phyloP scores from a whole-genome alignment of 2,113 vertebrate species.

The Penelope pileata region DNA sequence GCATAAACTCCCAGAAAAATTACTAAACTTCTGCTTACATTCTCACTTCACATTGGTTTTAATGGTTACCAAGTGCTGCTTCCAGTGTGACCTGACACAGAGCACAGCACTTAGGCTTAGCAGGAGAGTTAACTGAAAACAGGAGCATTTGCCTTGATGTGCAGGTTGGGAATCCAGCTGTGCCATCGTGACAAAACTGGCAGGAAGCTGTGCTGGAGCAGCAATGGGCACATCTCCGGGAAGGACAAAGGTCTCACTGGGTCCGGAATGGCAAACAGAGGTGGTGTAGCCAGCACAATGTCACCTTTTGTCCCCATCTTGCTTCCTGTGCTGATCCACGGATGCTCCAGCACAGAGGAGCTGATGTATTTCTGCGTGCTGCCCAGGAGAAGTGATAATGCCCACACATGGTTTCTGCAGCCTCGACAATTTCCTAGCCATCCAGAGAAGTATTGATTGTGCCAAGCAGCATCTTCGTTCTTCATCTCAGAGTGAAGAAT shows the following conservation, averaged over 20 bases:
- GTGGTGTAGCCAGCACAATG: not conserved
- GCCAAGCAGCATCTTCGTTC: not conserved
- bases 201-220: not conserved
- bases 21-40: not conserved
- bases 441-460: not conserved
- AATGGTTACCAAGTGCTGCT: not conserved
- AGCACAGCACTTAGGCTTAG: too few relatives aligned
- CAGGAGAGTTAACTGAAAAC: not conserved
- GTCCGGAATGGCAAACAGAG: not conserved
- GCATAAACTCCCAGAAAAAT: not conserved
- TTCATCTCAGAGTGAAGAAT: slow-evolving; percentile 41
- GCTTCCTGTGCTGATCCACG: not conserved
- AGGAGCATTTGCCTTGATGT: not conserved
- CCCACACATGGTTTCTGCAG: not conserved
- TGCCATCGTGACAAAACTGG: too few relatives aligned
- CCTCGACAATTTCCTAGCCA: not conserved
- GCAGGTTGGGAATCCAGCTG: not conserved
- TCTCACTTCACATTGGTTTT: not conserved
- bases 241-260: not conserved
- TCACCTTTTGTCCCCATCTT: not conserved
- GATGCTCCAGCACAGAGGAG: not conserved
- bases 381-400: not conserved
- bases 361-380: accelerated
- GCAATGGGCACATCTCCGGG: not conserved
- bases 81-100: not conserved